Conservation (phyloP, 2,888 invertebrate species). For the Limnephilus marmoratus region DNA sequence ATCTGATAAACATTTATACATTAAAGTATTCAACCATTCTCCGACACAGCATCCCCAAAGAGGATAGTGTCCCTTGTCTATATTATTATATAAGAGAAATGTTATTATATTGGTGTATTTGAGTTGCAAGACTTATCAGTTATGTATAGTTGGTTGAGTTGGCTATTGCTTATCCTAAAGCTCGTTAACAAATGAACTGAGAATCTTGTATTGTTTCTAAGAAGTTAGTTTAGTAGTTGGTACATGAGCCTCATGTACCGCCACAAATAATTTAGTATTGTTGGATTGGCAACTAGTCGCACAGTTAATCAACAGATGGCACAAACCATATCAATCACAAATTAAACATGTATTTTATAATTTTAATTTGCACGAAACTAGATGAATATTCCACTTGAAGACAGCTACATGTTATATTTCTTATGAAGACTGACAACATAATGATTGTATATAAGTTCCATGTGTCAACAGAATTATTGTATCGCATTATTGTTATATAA, state of each 20-base stretch:
- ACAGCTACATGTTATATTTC: slow-evolving; percentile 36
- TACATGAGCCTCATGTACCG: not conserved
- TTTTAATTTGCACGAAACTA: slow-evolving; percentile 36
- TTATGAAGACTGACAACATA: slow-evolving; percentile 50
- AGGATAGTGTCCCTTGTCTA: not conserved
- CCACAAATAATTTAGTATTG: slow-evolving; percentile 2
- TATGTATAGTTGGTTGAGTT: not conserved
- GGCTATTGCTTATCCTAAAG: not conserved
- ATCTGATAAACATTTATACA: not conserved
- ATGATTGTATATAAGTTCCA: slow-evolving; percentile 28
- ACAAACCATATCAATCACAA: slow-evolving; percentile 30
- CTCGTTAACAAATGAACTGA: not conserved
- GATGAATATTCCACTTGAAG: slow-evolving; percentile 35
- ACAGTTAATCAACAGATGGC: not conserved
- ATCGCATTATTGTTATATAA: slow-evolving; percentile 30
- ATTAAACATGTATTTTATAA: slow-evolving; percentile 34
- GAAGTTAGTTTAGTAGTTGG: not conserved
- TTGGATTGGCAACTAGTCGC: slow-evolving; percentile 2
- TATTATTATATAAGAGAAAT: not conserved
- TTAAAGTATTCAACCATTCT: not conserved
- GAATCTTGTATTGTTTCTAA: not conserved
- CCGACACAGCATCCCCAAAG: not conserved
- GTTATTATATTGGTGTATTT: not conserved
- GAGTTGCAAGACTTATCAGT: not conserved
- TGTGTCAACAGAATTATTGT: not conserved